Percentiles rank a stretch among this genome's conserved stretches.
These are phyloP conservation scores for Strongylocentrotus purpuratus DNA, from an alignment of 35 echinoderm and acorn worm species.

Conservation along the genomic window DNA sequence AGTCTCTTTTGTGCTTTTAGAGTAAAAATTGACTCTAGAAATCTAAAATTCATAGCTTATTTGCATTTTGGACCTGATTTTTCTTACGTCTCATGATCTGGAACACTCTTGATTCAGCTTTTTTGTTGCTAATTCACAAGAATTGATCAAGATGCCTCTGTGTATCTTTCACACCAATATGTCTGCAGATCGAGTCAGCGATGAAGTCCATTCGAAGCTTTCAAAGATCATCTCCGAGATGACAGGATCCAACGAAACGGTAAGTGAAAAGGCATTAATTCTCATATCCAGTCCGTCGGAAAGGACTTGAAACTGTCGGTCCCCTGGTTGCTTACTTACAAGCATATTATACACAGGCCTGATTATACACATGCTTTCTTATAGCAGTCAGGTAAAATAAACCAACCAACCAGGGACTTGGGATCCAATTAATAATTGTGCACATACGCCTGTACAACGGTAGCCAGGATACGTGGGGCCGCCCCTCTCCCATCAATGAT, in stretches of 20 bases:
- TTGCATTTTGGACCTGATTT: not conserved
- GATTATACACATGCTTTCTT: too few species aligned
- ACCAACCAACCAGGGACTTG: too few species aligned
- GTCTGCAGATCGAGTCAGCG: not conserved
- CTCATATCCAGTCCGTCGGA: too few species aligned
- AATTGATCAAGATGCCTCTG: constrained; percentile 13
- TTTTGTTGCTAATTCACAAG: not conserved
- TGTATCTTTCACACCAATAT: constrained; percentile 51
- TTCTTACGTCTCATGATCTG: not conserved
- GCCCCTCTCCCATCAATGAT: too few species aligned
- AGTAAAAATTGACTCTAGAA: not conserved
- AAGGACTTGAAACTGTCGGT: too few species aligned
- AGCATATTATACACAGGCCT: too few species aligned
- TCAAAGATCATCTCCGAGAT: constrained; percentile 20
- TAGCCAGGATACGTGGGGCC: too few species aligned
- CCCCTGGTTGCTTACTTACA: too few species aligned
- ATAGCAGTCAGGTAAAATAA: too few species aligned
- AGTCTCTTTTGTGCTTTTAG: too few species aligned
- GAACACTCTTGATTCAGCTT: not conserved
- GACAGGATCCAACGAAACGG: constrained; percentile 9
- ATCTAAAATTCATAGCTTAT: not conserved
- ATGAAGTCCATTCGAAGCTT: constrained; percentile 25
- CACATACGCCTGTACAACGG: too few species aligned
- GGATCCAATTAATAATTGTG: too few species aligned
- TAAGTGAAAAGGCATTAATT: not conserved